phyloP scores from a whole-genome alignment of 2,888 invertebrate species.

The Artemia sinica region DNA sequence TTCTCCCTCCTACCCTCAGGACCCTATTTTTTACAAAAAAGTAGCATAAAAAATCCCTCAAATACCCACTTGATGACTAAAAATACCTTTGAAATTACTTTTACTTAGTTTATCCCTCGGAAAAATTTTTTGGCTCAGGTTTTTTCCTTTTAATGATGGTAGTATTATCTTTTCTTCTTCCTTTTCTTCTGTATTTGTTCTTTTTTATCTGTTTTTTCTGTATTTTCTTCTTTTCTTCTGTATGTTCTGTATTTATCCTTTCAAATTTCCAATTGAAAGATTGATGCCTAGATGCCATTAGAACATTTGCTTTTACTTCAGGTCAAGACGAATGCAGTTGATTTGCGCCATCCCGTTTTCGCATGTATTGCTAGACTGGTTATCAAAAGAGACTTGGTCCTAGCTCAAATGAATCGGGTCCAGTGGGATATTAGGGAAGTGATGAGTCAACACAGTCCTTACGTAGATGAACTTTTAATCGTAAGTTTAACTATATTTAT shows the following conservation, averaged over 20 bases:
- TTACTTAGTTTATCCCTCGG: no score
- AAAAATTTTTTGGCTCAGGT: no score
- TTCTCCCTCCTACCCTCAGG: no score
- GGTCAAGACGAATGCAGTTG: conserved; percentile 50
- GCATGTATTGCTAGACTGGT: conserved; percentile 63
- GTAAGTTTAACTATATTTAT: conserved; percentile 21
- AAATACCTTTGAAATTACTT: no score
- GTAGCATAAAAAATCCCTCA: no score
- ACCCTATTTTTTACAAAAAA: no score
- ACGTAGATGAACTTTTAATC: conserved; percentile 38
- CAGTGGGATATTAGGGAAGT: conserved; percentile 64
- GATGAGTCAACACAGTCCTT: conserved; percentile 78
- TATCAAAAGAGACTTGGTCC: conserved; percentile 54
- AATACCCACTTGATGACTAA: no score
- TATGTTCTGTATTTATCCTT: background rate
- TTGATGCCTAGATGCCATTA: no score
- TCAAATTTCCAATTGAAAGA: background rate
- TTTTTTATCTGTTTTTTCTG: no score
- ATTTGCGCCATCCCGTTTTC: conserved; percentile 67
- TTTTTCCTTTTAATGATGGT: no score
- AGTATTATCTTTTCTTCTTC: background rate
- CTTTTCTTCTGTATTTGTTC: background rate
- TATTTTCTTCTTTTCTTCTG: background rate
- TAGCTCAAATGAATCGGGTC: conserved; percentile 66
- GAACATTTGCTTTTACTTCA: conserved; percentile 31